Base-by-base conservation (phyloP, 64 coral and sea anemone genomes). In the Porites lutea region DNA sequence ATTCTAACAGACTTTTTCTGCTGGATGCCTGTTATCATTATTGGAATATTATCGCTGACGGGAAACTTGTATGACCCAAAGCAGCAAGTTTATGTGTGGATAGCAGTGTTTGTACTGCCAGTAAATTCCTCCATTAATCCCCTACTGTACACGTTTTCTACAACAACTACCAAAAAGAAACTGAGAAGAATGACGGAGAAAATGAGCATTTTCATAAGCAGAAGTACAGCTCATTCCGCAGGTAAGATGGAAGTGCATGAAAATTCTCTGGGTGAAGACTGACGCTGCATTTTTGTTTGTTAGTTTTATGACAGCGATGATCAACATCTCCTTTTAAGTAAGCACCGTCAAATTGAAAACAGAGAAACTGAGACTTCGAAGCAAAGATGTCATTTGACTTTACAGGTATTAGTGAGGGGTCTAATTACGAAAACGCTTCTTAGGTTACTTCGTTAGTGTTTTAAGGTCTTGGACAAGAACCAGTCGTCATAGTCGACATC, bases 131-230 rank as follows among this genome's bases (percentile, higher is more conserved):
- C 81, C 18, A 92, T 92, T 21, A 92, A 92, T 58, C 90, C 90
- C 55, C 52, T 92, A 20, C 74, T 92, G 19, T 92, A 92, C 50
- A 92, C 90, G n/a, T 92, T 92, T 87, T 92, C 90, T 8, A 86
- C 82, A 27, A 65, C 82, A 8, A 48, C 45, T 15, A 70, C 67
- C 82, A 86, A 64, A 45, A 64, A 71, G 13, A 86, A 71, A 20
- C 21, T 86, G 2, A 71, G 8, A 86, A 52, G 18, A 46, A 12
- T 69, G 27, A 86, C 11, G 18, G 67, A 19, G 61, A 69, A 22
- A 23, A 7, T 86, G 82, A 86, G 37, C 16, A 70, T 46, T 4
- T 71, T 86, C 5, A 70, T 86, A n/a, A 71, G 19, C 19, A 64
- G n/a, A 6, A 86, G 68, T 5, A 21, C 68, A 16, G 48, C 45